Conservation (phyloP, 2,797 vertebrate species). For the Myotis myotis region DNA sequence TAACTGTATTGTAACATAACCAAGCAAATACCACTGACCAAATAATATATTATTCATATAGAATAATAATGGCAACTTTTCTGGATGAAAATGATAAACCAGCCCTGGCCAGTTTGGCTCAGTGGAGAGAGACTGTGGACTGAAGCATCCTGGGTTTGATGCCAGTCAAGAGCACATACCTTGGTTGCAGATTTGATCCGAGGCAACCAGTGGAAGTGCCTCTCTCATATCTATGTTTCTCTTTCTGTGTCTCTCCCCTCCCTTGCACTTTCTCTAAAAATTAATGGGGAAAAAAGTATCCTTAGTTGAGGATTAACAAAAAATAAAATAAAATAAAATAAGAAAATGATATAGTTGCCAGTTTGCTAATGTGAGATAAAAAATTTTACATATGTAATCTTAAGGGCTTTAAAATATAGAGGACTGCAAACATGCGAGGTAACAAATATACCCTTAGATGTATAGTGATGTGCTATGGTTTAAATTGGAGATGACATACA, state of each 20-base stretch:
- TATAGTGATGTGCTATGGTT: constrained; percentile 24
- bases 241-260: too few relatives aligned
- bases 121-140: too few relatives aligned
- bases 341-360: background rate
- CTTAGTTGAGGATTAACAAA: too few relatives aligned
- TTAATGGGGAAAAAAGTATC: too few relatives aligned
- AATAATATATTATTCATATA: background rate
- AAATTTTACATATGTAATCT: constrained; percentile 2
- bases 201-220: too few relatives aligned
- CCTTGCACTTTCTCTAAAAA: too few relatives aligned
- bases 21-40: background rate
- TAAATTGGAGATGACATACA: constrained; percentile 45
- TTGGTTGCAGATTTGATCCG: too few relatives aligned
- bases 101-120: too few relatives aligned
- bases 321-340: too few relatives aligned
- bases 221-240: too few relatives aligned
- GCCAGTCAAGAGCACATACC: too few relatives aligned
- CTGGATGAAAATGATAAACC: background rate
- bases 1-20: constrained; percentile 9
- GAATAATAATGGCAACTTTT: constrained; percentile 8
- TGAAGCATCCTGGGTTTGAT: too few relatives aligned
- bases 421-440: background rate
- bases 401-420: constrained; percentile 23
- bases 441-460: constrained; percentile 29
- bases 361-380: background rate